Base-by-base conservation (phyloP, 37 sponge, comb jelly and placozoan genomes). In the Chondrosia reniformis region DNA sequence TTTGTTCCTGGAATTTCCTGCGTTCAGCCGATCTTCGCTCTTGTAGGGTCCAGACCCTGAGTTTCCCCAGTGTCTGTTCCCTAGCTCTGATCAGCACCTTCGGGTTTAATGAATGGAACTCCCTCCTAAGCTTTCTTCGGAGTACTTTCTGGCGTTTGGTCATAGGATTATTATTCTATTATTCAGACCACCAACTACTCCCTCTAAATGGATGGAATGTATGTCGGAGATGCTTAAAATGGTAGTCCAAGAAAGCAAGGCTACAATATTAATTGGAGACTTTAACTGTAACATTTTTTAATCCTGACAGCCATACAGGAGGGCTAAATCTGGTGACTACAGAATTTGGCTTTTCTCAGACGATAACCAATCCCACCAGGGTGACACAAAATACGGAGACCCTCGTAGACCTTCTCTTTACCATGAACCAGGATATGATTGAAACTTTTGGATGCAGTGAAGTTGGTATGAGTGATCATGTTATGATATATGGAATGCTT, bases 241-340 rank as follows among this genome's bases (percentile, higher is more conserved):
- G 40, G 78, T 9, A 36, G 62, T 57, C 7, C 59, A 77, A 17
- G 78, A 77, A 40, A 10, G 28, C 40, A 57, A 27, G 39, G 6
- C 40, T 4, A 10, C 9, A 10, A 22, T 77, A 4, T n/a, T 77
- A 40, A 77, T 77, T 59, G 78, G 78, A 39, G 78, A 77, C 63
- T 77, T 77, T 27, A 77, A 77, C 43, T 77, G 78, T 21, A 37
- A 77, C 43, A 77, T 77, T 59, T 21, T n/a, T 77, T 6, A 30
- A 57, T 77, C 59, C 62, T 33, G 78, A 77, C 39, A 33, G 12
- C 43, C 6, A 10, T 7, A 25, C 62, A 13, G 32, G 8, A 19
- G 57, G 62, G 45, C 39, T 77, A 7, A 40, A 17, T 4, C 15
- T 46, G 76, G 76, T 75, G 19, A 75, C 30, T 10, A 10, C 55